Evolutionary conservation across 2,888 invertebrate genomes (phyloP).

Genomic region (Chirona hameri): DNA sequence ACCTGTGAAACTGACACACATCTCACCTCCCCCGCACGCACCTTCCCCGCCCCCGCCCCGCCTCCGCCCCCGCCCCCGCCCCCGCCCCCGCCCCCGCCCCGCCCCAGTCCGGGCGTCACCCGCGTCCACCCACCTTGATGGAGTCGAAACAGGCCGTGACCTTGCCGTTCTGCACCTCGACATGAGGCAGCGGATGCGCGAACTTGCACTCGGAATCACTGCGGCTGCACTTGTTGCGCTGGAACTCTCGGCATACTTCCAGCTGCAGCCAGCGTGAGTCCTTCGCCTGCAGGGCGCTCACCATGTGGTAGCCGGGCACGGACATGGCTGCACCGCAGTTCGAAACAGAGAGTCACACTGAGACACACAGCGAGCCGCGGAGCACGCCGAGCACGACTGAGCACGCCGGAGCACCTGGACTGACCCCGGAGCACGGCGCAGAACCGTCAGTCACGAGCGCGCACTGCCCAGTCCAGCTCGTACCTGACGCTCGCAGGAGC

Average conservation of each 20-base stretch:
- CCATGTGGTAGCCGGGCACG: neutral
- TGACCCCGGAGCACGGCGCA: too few relatives aligned
- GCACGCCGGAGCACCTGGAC: too few relatives aligned
- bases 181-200: constrained; percentile 98
- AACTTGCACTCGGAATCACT: constrained; percentile 99
- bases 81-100: neutral
- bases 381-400: neutral
- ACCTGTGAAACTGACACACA: neutral
- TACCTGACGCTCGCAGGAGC: too few relatives aligned
- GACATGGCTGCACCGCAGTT: neutral
- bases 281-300: constrained; percentile 60
- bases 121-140: constrained; percentile 81
- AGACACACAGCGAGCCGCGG: too few relatives aligned
- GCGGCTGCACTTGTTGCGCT: constrained; percentile 98
- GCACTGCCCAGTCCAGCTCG: too few relatives aligned
- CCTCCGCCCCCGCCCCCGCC: neutral
- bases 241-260: constrained; percentile 99
- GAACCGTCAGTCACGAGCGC: too few relatives aligned
- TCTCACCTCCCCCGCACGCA: neutral
- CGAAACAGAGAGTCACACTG: too few relatives aligned
- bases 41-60: neutral
- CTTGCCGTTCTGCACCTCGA: constrained; percentile 99
- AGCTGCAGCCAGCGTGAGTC: constrained; percentile 99
- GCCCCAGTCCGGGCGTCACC: neutral
- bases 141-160: constrained; percentile 99